phyloP scores from a whole-genome alignment of 2,797 vertebrate genomes.

The Cetoscarus ocellatus region DNA sequence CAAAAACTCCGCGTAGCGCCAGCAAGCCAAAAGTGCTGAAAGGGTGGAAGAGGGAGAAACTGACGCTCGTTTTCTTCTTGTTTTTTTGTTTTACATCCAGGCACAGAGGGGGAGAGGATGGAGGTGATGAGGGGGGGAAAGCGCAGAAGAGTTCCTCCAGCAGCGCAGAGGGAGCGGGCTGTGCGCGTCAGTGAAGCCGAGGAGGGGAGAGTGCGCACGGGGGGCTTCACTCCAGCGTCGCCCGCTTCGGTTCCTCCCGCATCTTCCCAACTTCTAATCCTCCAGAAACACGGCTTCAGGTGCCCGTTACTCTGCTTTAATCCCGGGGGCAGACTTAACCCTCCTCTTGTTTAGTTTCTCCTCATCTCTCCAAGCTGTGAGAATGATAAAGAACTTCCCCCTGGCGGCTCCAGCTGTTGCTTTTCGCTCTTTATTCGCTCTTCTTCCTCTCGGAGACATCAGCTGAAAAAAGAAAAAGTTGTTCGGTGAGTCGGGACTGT shows the following conservation, averaged over 20 bases:
- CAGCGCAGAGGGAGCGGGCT: constrained; percentile 24
- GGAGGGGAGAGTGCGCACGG: constrained; percentile 41
- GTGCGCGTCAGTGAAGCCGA: constrained; percentile 42
- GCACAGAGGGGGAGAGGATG: background rate
- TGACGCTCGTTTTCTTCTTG: background rate
- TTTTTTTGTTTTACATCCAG: constrained; percentile 36
- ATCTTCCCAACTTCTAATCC: constrained; percentile 43
- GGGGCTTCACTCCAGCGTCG: constrained; percentile 35
- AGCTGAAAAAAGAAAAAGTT: constrained; percentile 17
- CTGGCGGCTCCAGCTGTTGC: constrained; percentile 41
- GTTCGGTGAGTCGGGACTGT: constrained; percentile 12
- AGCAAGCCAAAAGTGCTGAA: background rate
- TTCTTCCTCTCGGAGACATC: background rate
- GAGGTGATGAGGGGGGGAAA: background rate
- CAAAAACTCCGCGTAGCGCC: constrained; percentile 18
- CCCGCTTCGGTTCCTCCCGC: constrained; percentile 34
- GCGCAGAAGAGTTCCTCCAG: constrained; percentile 21
- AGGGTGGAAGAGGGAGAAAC: background rate
- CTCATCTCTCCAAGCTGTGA: constrained; percentile 33
- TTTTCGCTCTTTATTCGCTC: background rate
- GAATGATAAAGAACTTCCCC: constrained; percentile 16
- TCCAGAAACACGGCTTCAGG: background rate
- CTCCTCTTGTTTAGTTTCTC: constrained; percentile 3
- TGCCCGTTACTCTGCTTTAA: background rate
- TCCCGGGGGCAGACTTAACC: background rate